These are phyloP conservation scores for Xestoiulus laeticollis DNA, from an alignment of 2,888 invertebrate genomes.

Conservation along the genomic window DNA sequence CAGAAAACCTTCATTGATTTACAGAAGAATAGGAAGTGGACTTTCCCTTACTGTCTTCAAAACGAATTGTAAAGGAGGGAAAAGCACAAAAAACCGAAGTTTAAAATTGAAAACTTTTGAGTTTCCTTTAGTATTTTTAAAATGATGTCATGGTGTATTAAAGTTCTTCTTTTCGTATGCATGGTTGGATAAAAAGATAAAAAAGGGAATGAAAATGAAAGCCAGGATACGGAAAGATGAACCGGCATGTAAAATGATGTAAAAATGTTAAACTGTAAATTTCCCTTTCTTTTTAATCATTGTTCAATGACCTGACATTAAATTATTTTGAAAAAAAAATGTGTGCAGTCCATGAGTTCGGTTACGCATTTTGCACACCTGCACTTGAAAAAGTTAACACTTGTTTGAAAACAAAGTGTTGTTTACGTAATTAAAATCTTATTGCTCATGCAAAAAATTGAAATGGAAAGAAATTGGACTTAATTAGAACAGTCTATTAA, in stretches of 20 bases:
- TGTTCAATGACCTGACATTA: slow-evolving; percentile 23
- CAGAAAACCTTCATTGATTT: background rate
- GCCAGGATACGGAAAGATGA: background rate
- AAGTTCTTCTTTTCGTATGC: background rate
- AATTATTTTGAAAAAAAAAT: background rate
- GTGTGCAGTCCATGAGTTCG: background rate
- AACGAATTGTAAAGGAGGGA: background rate
- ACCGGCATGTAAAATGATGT: background rate
- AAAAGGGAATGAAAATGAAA: background rate
- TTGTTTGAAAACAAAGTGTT: background rate
- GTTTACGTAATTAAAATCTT: background rate
- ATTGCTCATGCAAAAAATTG: background rate
- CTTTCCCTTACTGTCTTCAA: background rate
- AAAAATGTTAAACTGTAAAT: slow-evolving; percentile 14
- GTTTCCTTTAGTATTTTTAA: background rate
- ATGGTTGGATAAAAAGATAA: background rate
- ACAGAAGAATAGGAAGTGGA: background rate
- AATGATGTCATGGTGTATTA: background rate
- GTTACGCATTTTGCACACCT: background rate
- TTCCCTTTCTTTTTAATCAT: background rate
- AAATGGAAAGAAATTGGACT: background rate
- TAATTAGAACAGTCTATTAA: background rate
- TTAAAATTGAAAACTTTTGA: background rate
- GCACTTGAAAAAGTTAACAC: background rate
- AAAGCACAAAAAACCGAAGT: background rate